Evolutionary conservation across 2,797 vertebrate genomes (phyloP).

Genomic region (Nasua narica): DNA sequence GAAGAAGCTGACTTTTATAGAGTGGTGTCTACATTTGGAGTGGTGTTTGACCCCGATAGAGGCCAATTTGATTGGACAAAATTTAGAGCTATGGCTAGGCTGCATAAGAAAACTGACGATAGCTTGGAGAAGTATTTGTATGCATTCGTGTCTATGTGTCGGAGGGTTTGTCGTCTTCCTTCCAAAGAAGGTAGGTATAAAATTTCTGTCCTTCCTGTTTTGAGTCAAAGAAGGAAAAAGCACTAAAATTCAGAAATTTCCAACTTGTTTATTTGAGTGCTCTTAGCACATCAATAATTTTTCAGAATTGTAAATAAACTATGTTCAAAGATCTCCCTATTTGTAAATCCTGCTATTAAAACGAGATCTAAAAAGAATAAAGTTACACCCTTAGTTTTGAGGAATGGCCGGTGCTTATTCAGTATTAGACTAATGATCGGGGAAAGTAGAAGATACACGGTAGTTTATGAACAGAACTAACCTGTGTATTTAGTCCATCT

Average conservation of each 20-base stretch:
- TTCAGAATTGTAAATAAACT: constrained; percentile 12
- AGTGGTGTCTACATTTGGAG: constrained; percentile 98
- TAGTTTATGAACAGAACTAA: background rate
- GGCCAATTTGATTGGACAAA: constrained; percentile 98
- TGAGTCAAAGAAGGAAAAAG: background rate
- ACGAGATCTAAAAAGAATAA: background rate
- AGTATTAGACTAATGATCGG: background rate
- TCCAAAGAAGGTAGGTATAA: constrained; percentile 90
- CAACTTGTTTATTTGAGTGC: background rate
- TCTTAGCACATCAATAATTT: background rate
- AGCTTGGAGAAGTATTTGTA: constrained; percentile 98
- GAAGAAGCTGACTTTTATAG: constrained; percentile 99
- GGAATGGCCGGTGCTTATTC: background rate
- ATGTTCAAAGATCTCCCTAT: background rate
- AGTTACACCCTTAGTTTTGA: background rate
- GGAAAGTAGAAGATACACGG: background rate
- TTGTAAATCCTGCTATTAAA: constrained; percentile 14
- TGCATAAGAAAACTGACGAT: constrained; percentile 98
- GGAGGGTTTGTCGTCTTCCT: constrained; percentile 95
- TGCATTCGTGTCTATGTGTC: constrained; percentile 97
- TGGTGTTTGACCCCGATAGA: constrained; percentile 95
- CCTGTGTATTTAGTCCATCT: background rate
- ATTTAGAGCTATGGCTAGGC: constrained; percentile 96
- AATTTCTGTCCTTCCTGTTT: background rate
- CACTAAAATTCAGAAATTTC: background rate